These are phyloP conservation scores for Acanthiza pusilla DNA, from an alignment of 2,797 vertebrate genomes.

Conservation along the genomic window DNA sequence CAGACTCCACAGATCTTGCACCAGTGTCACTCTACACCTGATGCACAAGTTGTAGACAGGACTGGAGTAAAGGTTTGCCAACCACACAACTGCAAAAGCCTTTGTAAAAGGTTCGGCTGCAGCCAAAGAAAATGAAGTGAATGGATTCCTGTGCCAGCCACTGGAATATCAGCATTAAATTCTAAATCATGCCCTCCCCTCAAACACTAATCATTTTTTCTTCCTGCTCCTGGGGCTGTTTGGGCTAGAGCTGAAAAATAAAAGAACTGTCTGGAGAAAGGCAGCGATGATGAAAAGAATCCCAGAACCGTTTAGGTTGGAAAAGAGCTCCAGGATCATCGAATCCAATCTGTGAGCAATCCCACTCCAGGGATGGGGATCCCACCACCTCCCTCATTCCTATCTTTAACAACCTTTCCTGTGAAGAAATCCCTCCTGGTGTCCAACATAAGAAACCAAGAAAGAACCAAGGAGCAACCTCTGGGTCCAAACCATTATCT, in stretches of 20 bases:
- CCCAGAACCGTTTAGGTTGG: not conserved
- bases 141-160: not conserved
- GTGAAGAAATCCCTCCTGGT: not conserved
- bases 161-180: not conserved
- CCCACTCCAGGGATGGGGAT: not conserved
- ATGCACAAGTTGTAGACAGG: not conserved
- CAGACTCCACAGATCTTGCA: not conserved
- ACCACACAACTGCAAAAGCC: not conserved
- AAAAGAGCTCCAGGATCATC: not conserved
- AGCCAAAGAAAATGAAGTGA: not conserved
- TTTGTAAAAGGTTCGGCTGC: not conserved
- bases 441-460: not conserved
- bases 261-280: not conserved
- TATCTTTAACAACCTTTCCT: not conserved
- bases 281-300: not conserved
- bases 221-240: not conserved
- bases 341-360: not conserved
- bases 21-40: not conserved
- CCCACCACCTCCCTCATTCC: not conserved
- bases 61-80: not conserved
- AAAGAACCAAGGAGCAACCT: not conserved
- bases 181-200: not conserved
- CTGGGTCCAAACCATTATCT: not conserved
- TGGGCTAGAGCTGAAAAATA: not conserved
- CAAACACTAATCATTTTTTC: not conserved